Evolutionary conservation across 2,888 invertebrate genomes (phyloP).

Genomic region (Hydrotaea diabolus): DNA sequence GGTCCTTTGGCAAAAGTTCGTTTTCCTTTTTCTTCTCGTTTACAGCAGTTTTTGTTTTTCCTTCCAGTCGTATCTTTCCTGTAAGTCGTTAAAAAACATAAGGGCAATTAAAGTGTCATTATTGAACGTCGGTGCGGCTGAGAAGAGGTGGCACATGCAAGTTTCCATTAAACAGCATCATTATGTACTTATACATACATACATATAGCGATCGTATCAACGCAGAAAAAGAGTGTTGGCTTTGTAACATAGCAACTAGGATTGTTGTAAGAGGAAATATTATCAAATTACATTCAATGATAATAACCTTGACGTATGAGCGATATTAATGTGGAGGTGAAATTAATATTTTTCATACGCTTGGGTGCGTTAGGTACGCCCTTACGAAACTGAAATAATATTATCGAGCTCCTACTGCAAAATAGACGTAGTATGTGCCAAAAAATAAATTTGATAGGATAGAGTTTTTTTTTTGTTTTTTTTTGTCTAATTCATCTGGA

Average conservation of each 20-base stretch:
- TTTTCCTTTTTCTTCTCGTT: background rate
- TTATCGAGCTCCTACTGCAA: too few species aligned
- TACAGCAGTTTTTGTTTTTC: background rate
- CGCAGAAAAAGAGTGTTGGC: background rate
- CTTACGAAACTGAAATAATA: too few species aligned
- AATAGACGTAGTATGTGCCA: too few species aligned
- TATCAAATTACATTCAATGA: background rate
- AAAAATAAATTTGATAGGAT: too few species aligned
- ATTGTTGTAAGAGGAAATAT: background rate
- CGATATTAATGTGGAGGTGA: background rate
- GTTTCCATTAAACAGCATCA: background rate
- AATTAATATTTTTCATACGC: slow-evolving; percentile 6
- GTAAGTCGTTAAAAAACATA: slow-evolving; percentile 59
- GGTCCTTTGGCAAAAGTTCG: background rate
- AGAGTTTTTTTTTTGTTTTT: too few species aligned
- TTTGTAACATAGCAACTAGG: background rate
- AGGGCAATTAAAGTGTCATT: slow-evolving; percentile 66
- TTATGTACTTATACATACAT: background rate
- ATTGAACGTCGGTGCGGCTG: slow-evolving; percentile 28
- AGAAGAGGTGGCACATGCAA: background rate
- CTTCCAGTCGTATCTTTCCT: background rate
- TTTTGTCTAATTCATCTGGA: too few species aligned
- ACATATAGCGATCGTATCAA: background rate
- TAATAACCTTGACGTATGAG: background rate
- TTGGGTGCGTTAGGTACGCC: background rate